phyloP scores from a whole-genome alignment of 2,797 vertebrate genomes.

The Halcyon chelicuti region DNA sequence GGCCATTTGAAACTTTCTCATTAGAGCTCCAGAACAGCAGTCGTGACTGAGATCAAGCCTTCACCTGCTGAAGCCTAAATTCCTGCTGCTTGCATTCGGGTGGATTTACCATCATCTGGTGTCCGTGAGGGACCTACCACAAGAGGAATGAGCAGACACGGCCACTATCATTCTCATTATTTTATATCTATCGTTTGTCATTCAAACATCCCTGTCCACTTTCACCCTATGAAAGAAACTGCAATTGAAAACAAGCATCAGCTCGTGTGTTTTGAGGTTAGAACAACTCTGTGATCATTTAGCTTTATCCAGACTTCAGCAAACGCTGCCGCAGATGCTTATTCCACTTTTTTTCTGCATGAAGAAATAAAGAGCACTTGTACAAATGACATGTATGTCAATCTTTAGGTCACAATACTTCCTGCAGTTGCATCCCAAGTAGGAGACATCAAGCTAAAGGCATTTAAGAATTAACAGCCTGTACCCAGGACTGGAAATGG shows the following conservation, averaged over 20 bases:
- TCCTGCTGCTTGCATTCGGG: neutral
- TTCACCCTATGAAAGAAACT: neutral
- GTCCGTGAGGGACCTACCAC: neutral
- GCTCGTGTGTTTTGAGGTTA: neutral
- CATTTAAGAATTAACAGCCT: constrained; percentile 69
- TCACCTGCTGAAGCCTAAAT: neutral
- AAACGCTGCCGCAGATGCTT: constrained; percentile 12
- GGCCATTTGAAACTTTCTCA: neutral
- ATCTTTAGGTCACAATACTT: constrained; percentile 45
- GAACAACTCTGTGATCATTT: neutral
- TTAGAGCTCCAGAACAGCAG: neutral
- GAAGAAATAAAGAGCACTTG: constrained; percentile 28
- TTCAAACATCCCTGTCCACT: constrained; percentile 4
- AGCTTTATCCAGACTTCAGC: neutral
- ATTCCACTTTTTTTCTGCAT: neutral
- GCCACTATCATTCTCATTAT: neutral
- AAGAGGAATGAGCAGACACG: neutral
- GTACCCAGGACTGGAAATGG: constrained; percentile 5
- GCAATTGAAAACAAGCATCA: neutral
- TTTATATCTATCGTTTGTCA: neutral
- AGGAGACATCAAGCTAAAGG: constrained; percentile 29
- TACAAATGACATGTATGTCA: constrained; percentile 56
- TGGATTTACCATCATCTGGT: neutral
- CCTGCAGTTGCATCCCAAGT: constrained; percentile 39
- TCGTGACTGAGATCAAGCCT: neutral